phyloP scores from a whole-genome alignment of 2,888 invertebrate genomes.

The Drosophila borborema region DNA sequence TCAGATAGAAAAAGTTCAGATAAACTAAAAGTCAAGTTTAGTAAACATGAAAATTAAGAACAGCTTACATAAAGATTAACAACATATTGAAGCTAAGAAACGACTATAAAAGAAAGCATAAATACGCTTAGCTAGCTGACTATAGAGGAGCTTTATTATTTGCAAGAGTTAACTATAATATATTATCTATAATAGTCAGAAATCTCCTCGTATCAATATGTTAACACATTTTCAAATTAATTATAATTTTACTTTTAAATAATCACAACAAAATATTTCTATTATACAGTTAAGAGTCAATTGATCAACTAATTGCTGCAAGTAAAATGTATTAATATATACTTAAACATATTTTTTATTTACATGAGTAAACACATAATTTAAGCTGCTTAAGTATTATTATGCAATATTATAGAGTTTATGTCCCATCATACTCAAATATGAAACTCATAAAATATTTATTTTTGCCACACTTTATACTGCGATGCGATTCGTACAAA shows the following conservation, averaged over 20 bases:
- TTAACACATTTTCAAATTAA: no score
- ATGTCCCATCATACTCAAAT: background rate
- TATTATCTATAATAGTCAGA: no score
- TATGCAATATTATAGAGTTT: background rate
- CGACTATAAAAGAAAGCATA: background rate
- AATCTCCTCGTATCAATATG: no score
- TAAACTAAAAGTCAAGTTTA: background rate
- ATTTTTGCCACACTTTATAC: background rate
- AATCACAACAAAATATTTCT: background rate
- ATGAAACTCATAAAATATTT: constrained; percentile 13
- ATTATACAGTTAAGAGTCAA: background rate
- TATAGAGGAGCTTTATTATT: background rate
- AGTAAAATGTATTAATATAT: background rate
- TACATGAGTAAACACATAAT: background rate
- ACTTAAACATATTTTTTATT: background rate
- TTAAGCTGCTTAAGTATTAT: constrained; percentile 2
- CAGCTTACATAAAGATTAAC: background rate
- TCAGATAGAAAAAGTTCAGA: background rate
- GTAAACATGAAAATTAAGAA: background rate
- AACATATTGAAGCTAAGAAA: background rate
- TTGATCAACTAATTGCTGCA: background rate
- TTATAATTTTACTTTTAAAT: no score
- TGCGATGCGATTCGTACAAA: constrained; percentile 1
- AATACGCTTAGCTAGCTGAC: background rate
- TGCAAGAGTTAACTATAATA: no score